Evolutionary conservation across 2,888 invertebrate species (phyloP).

Genomic region (Desoria tigrina): DNA sequence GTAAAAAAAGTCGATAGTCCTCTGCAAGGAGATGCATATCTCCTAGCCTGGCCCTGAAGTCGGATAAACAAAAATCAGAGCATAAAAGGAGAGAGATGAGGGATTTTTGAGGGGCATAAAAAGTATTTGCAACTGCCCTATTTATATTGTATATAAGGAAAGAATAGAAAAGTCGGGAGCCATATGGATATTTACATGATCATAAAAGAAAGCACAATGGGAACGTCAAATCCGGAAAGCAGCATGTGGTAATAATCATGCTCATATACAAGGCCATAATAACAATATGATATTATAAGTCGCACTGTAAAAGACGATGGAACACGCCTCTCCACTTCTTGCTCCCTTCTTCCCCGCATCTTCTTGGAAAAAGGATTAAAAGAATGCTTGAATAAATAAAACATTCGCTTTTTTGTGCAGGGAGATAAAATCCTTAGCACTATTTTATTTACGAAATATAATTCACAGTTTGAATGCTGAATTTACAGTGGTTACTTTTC

Average conservation of each 20-base stretch:
- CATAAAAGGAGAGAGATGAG: background rate
- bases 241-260: slow-evolving; percentile 25
- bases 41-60: too few species aligned
- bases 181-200: slow-evolving; percentile 27
- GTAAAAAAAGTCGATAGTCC: too few species aligned
- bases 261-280: slow-evolving; percentile 21
- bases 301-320: background rate
- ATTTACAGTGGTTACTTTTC: too few species aligned
- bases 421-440: background rate
- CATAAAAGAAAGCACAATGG: slow-evolving; percentile 22
- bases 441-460: too few species aligned
- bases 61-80: background rate
- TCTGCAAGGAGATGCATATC: too few species aligned
- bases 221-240: slow-evolving; percentile 24
- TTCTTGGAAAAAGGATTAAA: slow-evolving; percentile 21
- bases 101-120: background rate
- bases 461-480: too few species aligned
- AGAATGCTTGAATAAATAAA: slow-evolving; percentile 18
- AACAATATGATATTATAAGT: slow-evolving; percentile 20
- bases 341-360: background rate
- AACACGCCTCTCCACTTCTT: slow-evolving; percentile 13
- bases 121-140: slow-evolving; percentile 19
- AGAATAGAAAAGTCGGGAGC: slow-evolving; percentile 17
- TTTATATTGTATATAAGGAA: slow-evolving; percentile 17
- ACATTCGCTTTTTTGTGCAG: slow-evolving; percentile 5